Base-by-base conservation (phyloP, 2,888 invertebrate species). In the Acrocyrtus sp. region DNA sequence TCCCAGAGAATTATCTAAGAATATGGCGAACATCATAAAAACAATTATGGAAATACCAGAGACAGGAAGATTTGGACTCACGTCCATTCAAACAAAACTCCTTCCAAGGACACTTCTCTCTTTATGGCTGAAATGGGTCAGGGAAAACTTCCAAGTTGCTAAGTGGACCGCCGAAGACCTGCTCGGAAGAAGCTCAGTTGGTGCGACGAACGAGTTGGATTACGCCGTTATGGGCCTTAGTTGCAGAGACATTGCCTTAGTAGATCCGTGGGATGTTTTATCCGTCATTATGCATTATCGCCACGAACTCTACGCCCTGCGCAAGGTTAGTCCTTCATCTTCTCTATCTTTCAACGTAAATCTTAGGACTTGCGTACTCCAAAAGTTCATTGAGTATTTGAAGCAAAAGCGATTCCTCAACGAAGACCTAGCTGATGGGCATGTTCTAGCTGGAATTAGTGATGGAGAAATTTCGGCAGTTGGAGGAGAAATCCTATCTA, bases 41-140 rank as follows among this genome's bases (percentile, higher is more conserved):
- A 78, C 77, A 19, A 75, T 80, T 12, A 57, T 74, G 58, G 77
- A 78, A 21, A 78, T 81, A 77, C 79, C 81, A 4, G 79, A 77
- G 41, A 74, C 70, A 1, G 77, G 79, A 0, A 34, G 66, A 54
- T 78, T 77, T 68, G 80, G 79, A 39, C 54, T 70, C 3, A 74
- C 67, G 15, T 72, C 77, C 12, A 70, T 76, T n/a, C 75, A 76
- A 53, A 72, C 75, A 12, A 80, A 78, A 61, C 58, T 80, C 3
- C 63, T 81, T 6, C 80, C 81, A 6, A 43, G 29, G 8, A 60
- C 19, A 0, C 10, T 80, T 1, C 72, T 81, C 12, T 74, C 76
- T 1, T 60, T 67, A n/a, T 80, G 79, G 80, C 56, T 81, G 19
- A 74, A 70, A 27, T 75, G 65, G 69, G 77, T 76, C 1, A 60